Evolutionary conservation across 2,797 vertebrate species (phyloP).

Genomic region (Choloepus didactylus): DNA sequence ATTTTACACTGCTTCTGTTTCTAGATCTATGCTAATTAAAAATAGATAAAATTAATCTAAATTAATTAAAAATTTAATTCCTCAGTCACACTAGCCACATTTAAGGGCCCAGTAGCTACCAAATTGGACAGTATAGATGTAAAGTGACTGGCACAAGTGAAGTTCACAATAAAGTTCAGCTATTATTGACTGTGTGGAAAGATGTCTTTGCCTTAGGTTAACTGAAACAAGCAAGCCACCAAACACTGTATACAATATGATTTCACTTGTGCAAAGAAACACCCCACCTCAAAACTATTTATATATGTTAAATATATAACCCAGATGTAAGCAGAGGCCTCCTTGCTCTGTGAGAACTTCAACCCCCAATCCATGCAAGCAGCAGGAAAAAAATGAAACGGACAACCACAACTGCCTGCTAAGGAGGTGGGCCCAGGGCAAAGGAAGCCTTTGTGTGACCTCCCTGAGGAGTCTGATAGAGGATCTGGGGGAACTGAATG

Average conservation of each 20-base stretch:
- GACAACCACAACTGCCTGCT: not conserved
- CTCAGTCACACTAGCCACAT: not conserved
- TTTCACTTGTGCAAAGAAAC: not conserved
- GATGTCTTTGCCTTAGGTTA: not conserved
- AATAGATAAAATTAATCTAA: not conserved
- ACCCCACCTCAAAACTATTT: not conserved
- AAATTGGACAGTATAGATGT: not conserved
- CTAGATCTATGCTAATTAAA: not conserved
- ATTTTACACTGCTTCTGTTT: not conserved
- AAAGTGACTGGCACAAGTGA: not conserved
- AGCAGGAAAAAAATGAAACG: not conserved
- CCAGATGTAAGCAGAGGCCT: constrained; percentile 41
- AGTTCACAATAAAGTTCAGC: not conserved
- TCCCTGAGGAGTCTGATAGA: not conserved
- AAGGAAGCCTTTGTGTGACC: not conserved
- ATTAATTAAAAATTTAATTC: not conserved
- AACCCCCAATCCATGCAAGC: not conserved
- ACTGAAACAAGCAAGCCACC: not conserved
- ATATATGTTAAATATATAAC: not conserved
- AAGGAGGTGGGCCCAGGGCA: not conserved
- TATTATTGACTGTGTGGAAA: not conserved
- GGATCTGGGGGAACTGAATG: not conserved
- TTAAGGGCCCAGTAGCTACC: not conserved
- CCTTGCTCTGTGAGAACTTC: not conserved
- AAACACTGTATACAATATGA: not conserved